Percentiles rank a stretch among this genome's conserved stretches.
These are phyloP conservation scores for Megastigmus dorsalis DNA, from an alignment of 2,888 invertebrate species.

Conservation along the genomic window DNA sequence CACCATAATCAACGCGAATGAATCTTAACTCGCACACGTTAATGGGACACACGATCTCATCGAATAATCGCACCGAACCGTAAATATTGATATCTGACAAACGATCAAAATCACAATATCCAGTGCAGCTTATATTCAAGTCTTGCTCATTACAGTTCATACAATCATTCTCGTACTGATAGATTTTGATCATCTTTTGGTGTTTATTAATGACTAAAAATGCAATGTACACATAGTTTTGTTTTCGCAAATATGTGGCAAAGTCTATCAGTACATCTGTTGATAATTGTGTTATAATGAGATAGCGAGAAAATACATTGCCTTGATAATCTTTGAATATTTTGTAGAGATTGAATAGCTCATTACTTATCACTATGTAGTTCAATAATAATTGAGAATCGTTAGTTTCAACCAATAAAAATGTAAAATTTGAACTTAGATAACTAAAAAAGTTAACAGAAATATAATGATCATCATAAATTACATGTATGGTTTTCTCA, in stretches of 20 bases:
- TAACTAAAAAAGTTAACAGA: background rate
- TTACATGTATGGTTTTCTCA: background rate
- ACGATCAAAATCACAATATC: background rate
- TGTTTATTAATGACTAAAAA: slow-evolving; percentile 13
- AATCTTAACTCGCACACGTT: slow-evolving; percentile 18
- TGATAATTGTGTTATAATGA: slow-evolving; percentile 6
- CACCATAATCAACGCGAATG: slow-evolving; percentile 36
- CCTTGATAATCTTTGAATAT: background rate
- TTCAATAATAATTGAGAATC: background rate
- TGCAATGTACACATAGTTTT: background rate
- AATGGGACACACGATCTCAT: slow-evolving; percentile 10
- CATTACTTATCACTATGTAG: background rate
- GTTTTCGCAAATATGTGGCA: background rate
- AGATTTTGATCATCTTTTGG: background rate
- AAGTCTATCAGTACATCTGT: background rate
- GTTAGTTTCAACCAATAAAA: background rate
- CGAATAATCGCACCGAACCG: background rate
- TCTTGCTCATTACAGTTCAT: background rate
- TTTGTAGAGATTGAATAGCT: background rate
- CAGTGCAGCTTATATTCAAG: background rate
- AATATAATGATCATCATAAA: background rate
- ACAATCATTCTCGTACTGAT: slow-evolving; percentile 9
- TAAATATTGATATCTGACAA: background rate
- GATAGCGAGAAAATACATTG: background rate
- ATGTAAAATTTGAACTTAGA: background rate